Evolutionary conservation across 1,140 invertebrate genomes (phyloP).

Genomic region (Artemia franciscana): DNA sequence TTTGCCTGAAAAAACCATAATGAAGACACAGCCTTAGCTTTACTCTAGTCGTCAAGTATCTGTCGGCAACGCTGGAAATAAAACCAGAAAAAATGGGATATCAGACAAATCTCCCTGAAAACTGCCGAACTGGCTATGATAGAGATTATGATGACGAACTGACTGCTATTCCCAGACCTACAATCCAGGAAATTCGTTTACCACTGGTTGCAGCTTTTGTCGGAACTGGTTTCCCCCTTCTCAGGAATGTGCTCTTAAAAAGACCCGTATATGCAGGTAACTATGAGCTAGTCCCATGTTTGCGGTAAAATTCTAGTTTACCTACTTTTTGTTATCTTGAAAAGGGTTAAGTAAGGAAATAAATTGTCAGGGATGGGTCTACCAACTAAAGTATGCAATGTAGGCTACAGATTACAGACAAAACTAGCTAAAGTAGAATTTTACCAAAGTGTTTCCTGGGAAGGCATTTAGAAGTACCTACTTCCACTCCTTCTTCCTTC

Average conservation of each 20-base stretch:
- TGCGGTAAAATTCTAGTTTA: too few relatives aligned
- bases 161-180: not conserved
- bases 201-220: not conserved
- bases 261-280: not conserved
- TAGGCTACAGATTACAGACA: not conserved
- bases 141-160: not conserved
- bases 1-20: too few relatives aligned
- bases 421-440: not conserved
- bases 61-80: too few relatives aligned
- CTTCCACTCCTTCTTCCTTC: too few relatives aligned
- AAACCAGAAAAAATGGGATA: too few relatives aligned
- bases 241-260: not conserved
- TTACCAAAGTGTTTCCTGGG: not conserved
- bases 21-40: too few relatives aligned
- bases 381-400: not conserved
- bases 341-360: not conserved
- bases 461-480: not conserved
- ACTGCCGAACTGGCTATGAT: not conserved
- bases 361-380: not conserved
- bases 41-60: too few relatives aligned
- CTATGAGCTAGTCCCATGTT: too few relatives aligned
- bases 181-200: not conserved
- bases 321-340: not conserved
- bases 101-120: too few relatives aligned
- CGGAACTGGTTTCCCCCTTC: not conserved